These are phyloP conservation scores for Limnodromus scolopaceus DNA, from an alignment of 2,797 vertebrate species.

Conservation along the genomic window DNA sequence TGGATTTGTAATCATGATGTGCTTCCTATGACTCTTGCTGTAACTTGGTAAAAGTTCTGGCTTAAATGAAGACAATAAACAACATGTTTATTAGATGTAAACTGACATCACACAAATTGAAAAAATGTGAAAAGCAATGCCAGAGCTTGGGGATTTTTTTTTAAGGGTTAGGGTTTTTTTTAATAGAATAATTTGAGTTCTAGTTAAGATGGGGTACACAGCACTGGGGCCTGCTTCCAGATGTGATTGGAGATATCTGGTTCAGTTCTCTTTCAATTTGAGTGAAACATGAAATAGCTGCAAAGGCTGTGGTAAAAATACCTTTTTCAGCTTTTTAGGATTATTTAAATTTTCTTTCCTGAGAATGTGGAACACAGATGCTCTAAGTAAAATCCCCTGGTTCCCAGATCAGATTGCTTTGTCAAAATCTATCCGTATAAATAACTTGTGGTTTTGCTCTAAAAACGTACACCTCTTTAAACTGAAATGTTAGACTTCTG, in stretches of 20 bases:
- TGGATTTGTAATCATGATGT: not conserved
- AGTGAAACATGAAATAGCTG: constrained; percentile 23
- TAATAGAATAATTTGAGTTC: not conserved
- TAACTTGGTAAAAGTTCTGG: constrained; percentile 14
- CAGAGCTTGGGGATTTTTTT: not conserved
- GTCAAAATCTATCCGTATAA: constrained; percentile 7
- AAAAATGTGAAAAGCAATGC: constrained; percentile 26
- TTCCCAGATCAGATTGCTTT: not conserved
- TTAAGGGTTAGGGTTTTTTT: not conserved
- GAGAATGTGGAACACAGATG: constrained; percentile 40
- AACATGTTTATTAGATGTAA: constrained; percentile 54
- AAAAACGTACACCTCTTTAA: constrained; percentile 5
- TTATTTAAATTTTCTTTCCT: constrained; percentile 42
- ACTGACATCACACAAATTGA: constrained; percentile 42
- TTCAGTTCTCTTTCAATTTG: not conserved
- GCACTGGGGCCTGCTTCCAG: not conserved
- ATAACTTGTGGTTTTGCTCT: constrained; percentile 29
- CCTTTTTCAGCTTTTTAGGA: constrained; percentile 18
- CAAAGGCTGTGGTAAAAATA: constrained; percentile 40
- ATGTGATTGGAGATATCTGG: not conserved
- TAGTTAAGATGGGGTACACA: not conserved
- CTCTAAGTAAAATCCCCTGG: not conserved
- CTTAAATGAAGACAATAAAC: constrained; percentile 52
- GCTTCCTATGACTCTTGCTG: not conserved
- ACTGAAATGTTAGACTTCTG: not conserved